Evolutionary conservation across 35 echinoderm and acorn worm genomes (phyloP), one percentile per base, ranked within the genome.

Genomic region (Lytechinus variegatus): DNA sequence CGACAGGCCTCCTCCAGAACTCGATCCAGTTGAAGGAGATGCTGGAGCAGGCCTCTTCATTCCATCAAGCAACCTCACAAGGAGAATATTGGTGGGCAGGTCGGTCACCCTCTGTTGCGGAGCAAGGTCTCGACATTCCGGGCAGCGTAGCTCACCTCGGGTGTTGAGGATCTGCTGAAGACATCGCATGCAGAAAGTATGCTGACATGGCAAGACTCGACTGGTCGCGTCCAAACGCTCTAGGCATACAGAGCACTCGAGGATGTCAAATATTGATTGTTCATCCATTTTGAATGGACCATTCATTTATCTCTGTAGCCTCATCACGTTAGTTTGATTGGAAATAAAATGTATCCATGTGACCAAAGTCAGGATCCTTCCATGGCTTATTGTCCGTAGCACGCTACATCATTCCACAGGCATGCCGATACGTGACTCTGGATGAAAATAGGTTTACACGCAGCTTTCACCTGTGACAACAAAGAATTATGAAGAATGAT

Each of bases 61-160:
- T 21, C 98, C 98, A 96, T 98, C 98, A 87, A 99, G 61, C 60
- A 99, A 94, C 88, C 98, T 95, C 9, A 99, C 96, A 52, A 99
- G 90, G n/a, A 99, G 92, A 54, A 99, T 99, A 92, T 99, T 99
- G 12, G 98, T 99, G 10, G 98, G 98, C n/a, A 99, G 96, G 87
- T 99, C 97, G 9, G 94, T 96, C 52, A 99, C 98, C 55, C 88
- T 92, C 87, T 94, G 86, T 6, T 93, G 44, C 72, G 97, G 98
- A 1, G 96, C 95, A 33, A 96, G 96, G 52, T 97, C 97, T 53
- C 98, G 79, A 56, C 98, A 99, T 86, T 99, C 98, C 9, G 98
- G 98, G 87, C 98, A 99, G 21, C 97, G 89, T 16, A 99, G 95
- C 61, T 99, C 97, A 19, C 97, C 95, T 10, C 95, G 96, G 14